Evolutionary conservation across 2,113 vertebrate genomes (phyloP).

Genomic region (Fulica atra): DNA sequence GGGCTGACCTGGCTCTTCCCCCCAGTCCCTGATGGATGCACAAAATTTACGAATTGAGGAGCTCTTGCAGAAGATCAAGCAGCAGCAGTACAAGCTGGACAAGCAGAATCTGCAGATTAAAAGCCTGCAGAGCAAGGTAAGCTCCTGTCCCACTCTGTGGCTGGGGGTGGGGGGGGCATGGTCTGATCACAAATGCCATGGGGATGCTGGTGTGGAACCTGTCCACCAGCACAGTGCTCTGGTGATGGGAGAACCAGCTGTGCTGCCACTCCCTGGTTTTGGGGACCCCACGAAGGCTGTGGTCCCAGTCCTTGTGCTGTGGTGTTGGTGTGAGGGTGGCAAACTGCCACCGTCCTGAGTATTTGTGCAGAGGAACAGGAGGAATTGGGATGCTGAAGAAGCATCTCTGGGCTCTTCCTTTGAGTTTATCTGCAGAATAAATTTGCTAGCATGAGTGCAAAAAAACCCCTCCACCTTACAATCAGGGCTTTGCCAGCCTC

Average conservation of each 20-base stretch:
- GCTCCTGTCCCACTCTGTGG: neutral
- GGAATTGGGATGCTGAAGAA: neutral
- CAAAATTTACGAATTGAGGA: conserved; percentile 88
- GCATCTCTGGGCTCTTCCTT: neutral
- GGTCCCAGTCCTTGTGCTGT: neutral
- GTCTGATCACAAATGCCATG: fast-evolving
- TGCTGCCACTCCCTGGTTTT: neutral
- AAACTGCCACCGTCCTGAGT: neutral
- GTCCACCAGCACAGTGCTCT: fast-evolving
- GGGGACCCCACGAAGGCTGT: fast-evolving
- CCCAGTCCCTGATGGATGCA: conserved; percentile 82
- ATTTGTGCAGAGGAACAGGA: neutral
- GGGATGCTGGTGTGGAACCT: fast-evolving
- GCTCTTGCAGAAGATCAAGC: conserved; percentile 85
- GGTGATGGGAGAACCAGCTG: neutral
- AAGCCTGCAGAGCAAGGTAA: conserved; percentile 82
- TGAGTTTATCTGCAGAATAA: neutral
- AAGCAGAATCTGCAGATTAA: conserved; percentile 91
- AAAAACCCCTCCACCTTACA: neutral
- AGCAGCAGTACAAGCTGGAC: conserved; percentile 92
- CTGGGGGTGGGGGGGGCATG: no score
- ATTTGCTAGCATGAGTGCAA: neutral
- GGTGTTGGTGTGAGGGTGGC: neutral
- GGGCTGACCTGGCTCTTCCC: neutral
- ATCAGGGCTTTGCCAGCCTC: neutral